These are phyloP conservation scores for Pipa parva DNA, from an alignment of 2,113 vertebrate species.

Conservation along the genomic window DNA sequence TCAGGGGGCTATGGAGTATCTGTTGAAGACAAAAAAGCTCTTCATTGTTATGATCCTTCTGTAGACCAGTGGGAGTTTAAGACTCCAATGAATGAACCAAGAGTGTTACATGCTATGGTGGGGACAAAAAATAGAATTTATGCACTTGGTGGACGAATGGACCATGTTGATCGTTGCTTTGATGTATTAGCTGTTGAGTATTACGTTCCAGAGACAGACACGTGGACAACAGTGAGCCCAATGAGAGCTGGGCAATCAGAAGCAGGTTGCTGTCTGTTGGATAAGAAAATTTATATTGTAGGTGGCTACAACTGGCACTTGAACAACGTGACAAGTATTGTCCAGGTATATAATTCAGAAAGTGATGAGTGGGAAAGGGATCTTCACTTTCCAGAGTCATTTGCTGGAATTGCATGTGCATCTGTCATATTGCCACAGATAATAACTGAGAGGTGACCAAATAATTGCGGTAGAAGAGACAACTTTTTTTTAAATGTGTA, in stretches of 20 bases:
- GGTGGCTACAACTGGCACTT: slow-evolving; percentile 98
- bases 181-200: slow-evolving; percentile 89
- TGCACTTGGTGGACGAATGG: slow-evolving; percentile 88
- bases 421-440: slow-evolving; percentile 78
- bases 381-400: slow-evolving; percentile 93
- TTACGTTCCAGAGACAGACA: slow-evolving; percentile 82
- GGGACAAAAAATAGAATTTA: slow-evolving; percentile 69
- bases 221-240: slow-evolving; percentile 89
- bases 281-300: slow-evolving; percentile 83
- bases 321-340: slow-evolving; percentile 93
- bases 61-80: slow-evolving; percentile 85
- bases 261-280: slow-evolving; percentile 84
- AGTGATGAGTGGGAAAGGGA: slow-evolving; percentile 94
- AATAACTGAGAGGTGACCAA: slow-evolving; percentile 61
- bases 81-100: slow-evolving; percentile 87
- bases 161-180: slow-evolving; percentile 92
- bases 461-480: neutral
- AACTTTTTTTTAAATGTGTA: neutral
- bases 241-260: slow-evolving; percentile 94
- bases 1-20: slow-evolving; percentile 93
- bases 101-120: slow-evolving; percentile 90
- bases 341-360: slow-evolving; percentile 94
- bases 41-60: slow-evolving; percentile 82
- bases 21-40: slow-evolving; percentile 86
- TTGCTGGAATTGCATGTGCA: slow-evolving; percentile 84